A percentile compares a stretch with the other conserved stretches of the same genome.
phyloP scores from a whole-genome alignment of 2,113 vertebrate species.

The Pituophis catenifer region DNA sequence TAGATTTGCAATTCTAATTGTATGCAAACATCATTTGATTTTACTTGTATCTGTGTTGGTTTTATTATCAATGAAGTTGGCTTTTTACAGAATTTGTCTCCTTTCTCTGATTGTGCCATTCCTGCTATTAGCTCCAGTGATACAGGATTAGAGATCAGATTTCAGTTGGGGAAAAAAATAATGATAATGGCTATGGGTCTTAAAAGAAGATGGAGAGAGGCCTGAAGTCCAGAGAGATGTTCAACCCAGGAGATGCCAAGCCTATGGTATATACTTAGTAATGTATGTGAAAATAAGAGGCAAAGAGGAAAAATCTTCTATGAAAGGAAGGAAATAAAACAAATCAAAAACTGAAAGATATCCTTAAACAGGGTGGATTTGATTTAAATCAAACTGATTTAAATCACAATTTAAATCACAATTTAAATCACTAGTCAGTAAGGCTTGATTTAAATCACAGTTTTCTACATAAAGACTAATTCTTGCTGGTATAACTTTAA shows the following conservation, averaged over 20 bases:
- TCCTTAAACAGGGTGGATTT: not conserved
- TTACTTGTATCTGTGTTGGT: not conserved
- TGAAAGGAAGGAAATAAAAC: not conserved
- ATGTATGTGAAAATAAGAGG: not conserved
- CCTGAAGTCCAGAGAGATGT: not conserved
- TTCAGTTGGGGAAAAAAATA: not conserved
- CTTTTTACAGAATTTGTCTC: not conserved
- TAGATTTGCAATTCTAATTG: not conserved
- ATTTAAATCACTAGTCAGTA: too few relatives aligned
- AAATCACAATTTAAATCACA: too few relatives aligned
- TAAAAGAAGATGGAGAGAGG: not conserved
- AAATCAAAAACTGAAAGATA: not conserved
- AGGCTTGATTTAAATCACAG: too few relatives aligned
- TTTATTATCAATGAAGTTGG: not conserved
- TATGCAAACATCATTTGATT: not conserved
- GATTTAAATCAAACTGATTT: too few relatives aligned
- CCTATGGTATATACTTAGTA: not conserved
- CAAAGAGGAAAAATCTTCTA: not conserved
- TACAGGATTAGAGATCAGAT: not conserved
- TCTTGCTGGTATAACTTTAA: too few relatives aligned
- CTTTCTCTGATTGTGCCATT: not conserved
- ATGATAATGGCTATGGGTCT: not conserved
- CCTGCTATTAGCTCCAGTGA: not conserved
- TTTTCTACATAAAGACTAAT: too few relatives aligned
- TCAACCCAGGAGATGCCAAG: not conserved